Base-by-base conservation (phyloP, 2,888 invertebrate species). In the Morpho deidamia region DNA sequence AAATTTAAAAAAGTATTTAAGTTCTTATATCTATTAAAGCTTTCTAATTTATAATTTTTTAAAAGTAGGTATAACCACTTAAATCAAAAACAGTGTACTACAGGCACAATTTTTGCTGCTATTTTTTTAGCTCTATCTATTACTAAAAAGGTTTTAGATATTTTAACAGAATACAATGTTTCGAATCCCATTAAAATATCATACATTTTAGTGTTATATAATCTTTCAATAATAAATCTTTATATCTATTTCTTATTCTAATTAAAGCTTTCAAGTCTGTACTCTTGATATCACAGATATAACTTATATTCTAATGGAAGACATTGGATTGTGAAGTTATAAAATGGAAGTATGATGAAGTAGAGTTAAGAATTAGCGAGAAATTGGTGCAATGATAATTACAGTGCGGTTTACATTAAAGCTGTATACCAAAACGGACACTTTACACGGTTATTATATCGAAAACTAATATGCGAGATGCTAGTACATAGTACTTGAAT, bases 391-490 rank as follows among this genome's bases (percentile, higher is more conserved):
- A 72, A 66, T 68, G 69, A 70, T 81, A 81, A 81, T 78, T 85
- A 87, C 87, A 88, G 88, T 89, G 88, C 87, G 77, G 77, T 74
- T 66, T 63, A 71, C 72, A 72, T 86, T 89, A 89, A 89, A 89
- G 89, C 89, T 89, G 86, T 84, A 82, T 89, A 89, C 89, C 89
- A 89, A 88, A 89, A 87, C 63, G 67, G 77, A 75, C 71, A 82
- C 76, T 81, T 77, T 76, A 76, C 67, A 68, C 71, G 75, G 79
- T 77, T 72, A 48, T 11, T 74, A 72, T 55, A 71, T 65, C 70
- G 60, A 72, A 73, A 53, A 74, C 82, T 81, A 83, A 70, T 72
- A 71, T 68, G 71, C 65, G 64, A 64, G 60, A 55, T 65, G 64
- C 63, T 59, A 68, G 70, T 64, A 69, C 72, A 70, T 63, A 70